Conservation (phyloP, 2,888 invertebrate species). For the Polyploca ridens region DNA sequence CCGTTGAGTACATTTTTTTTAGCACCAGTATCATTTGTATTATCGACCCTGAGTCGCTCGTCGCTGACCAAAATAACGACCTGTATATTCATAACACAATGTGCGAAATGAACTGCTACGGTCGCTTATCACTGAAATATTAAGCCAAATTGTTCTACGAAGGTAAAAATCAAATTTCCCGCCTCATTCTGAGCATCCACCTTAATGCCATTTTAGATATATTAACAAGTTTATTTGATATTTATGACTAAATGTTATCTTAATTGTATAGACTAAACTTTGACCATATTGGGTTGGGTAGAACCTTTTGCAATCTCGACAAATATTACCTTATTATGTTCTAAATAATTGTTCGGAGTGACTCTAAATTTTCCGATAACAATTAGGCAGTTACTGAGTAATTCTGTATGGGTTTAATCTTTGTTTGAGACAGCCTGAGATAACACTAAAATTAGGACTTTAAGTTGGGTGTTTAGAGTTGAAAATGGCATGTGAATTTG, state of each 20-base stretch:
- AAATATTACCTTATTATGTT: constrained; percentile 10
- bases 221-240: neutral
- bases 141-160: no score
- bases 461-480: neutral
- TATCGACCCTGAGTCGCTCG: no score
- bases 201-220: no score
- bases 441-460: neutral
- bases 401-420: neutral
- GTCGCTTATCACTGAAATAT: no score
- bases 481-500: neutral
- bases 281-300: neutral
- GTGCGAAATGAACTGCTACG: no score
- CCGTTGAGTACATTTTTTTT: no score
- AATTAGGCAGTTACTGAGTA: constrained; percentile 22
- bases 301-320: constrained; percentile 9
- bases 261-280: constrained; percentile 7
- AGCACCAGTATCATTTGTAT: no score
- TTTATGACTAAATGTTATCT: neutral
- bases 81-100: no score
- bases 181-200: no score
- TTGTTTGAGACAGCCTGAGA: neutral
- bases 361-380: constrained; percentile 28
- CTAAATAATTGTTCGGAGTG: constrained; percentile 14
- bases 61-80: no score
- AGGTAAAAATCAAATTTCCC: no score